Percentiles rank a stretch among this genome's conserved stretches.
phyloP scores from a whole-genome alignment of 2,888 invertebrate genomes.

The Drosophila subsilvestris region DNA sequence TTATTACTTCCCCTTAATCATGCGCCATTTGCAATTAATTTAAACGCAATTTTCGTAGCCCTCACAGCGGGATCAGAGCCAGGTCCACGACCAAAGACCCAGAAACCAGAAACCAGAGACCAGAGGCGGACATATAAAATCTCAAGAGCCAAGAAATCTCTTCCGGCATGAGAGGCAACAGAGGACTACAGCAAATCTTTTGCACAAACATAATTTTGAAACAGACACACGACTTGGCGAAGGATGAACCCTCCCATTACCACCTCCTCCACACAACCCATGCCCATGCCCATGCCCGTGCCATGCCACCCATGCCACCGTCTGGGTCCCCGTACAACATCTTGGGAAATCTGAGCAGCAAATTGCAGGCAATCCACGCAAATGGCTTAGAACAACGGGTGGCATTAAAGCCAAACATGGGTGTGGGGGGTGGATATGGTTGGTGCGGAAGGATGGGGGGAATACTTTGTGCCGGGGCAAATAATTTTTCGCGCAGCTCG shows the following conservation, averaged over 20 bases:
- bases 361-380: constrained; percentile 82
- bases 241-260: constrained; percentile 21
- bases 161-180: constrained; percentile 32
- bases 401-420: constrained; percentile 59
- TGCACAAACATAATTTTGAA: constrained; percentile 78
- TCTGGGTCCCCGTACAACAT: constrained; percentile 31
- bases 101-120: neutral
- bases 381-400: constrained; percentile 82
- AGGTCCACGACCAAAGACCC: constrained; percentile 26
- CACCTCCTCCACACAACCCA: neutral
- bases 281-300: neutral
- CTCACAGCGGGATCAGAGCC: constrained; percentile 57
- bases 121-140: constrained; percentile 59
- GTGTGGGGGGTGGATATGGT: neutral
- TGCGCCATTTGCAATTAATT: constrained; percentile 79
- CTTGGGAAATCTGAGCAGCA: constrained; percentile 78
- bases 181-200: constrained; percentile 65
- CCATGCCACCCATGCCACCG: neutral
- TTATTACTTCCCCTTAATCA: constrained; percentile 79
- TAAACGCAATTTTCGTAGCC: constrained; percentile 73
- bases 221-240: constrained; percentile 62
- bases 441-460: constrained; percentile 20
- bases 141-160: constrained; percentile 62
- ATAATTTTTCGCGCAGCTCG: constrained; percentile 61
- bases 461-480: constrained; percentile 49